Conservation (phyloP, 2,888 invertebrate genomes). For the Polymixis flavicincta region DNA sequence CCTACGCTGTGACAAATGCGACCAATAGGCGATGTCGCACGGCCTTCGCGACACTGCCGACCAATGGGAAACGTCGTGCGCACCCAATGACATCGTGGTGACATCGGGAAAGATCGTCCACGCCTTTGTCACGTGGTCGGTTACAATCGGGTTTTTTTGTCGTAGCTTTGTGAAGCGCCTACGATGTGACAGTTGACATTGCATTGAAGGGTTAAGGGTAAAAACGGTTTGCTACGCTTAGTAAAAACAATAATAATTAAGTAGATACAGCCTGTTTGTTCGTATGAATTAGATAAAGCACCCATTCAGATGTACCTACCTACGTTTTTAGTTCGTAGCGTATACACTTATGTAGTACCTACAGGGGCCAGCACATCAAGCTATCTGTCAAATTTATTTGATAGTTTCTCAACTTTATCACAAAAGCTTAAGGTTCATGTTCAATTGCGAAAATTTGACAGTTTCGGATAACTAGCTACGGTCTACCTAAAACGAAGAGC, state of each 20-base stretch:
- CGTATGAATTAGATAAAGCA: too few species aligned
- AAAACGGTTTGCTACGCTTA: neutral
- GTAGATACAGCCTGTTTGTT: too few species aligned
- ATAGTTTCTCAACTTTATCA: too few species aligned
- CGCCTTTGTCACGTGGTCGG: conserved; percentile 82
- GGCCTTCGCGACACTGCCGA: conserved; percentile 83
- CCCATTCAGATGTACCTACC: too few species aligned
- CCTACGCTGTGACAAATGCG: conserved; percentile 83
- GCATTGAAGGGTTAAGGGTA: neutral
- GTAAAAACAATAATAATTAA: neutral
- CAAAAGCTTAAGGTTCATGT: too few species aligned
- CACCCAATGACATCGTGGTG: conserved; percentile 88
- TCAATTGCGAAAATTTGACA: too few species aligned
- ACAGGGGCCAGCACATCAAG: too few species aligned
- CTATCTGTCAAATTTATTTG: too few species aligned
- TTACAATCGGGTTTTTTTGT: conserved; percentile 53
- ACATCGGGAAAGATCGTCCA: conserved; percentile 82
- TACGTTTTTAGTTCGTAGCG: too few species aligned
- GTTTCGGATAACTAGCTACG: neutral
- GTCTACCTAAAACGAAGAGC: neutral
- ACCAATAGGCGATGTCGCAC: conserved; percentile 87
- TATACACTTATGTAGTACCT: too few species aligned
- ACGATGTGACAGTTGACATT: neutral
- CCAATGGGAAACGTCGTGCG: conserved; percentile 83
- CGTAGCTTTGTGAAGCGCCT: conserved; percentile 15